Base-by-base conservation (phyloP, 2,888 invertebrate species). In the Eulithis prunata region DNA sequence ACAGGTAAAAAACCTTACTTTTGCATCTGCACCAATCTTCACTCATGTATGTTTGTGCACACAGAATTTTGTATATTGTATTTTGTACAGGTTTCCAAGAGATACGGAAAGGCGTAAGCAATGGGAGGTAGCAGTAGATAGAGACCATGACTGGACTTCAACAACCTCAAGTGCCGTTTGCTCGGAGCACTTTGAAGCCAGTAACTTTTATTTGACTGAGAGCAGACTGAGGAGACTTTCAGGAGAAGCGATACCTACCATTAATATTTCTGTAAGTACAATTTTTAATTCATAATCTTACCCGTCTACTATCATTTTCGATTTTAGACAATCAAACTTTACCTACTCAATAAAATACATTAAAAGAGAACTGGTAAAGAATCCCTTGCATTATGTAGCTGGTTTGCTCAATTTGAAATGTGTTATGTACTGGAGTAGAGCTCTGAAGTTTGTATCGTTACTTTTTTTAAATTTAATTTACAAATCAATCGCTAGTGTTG, bases 261-360 rank as follows among this genome's bases (percentile, higher is more conserved):
- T 88, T 53, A 90, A 90, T 76, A 90, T 90, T 67, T 90, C 89
- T 71, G 91, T 90, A 70, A 86, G 89, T 71, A 57, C 13, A n/a
- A 36, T n/a, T 28, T 21, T 51, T 21, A 14, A 10, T 21, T 11
- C 21, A 21, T 47, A 4, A 45, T n/a, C 45, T 21, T 47, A 41
- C 6, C 10, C 8, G 8, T 41, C 41, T 41, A 11, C 41, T 10
- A 41, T 21, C 21, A 21, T 21, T 21, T 21, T 21, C 1, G 21
- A 21, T 21, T 21, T 2, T 21, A 21, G 21, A 32, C 32, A 32
- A 6, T 32, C 6, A 6, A 32, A 32, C 32, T 32, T 32, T 32
- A 1, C 21, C 21, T 21, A 32, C 4, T 32, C 32, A 32, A 32
- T 32, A 32, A 32, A 32, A 21, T 21, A 32, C 32, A 32, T 3